Base-by-base conservation (phyloP, 1,140 invertebrate genomes). In the Acyrthosiphon pisum region DNA sequence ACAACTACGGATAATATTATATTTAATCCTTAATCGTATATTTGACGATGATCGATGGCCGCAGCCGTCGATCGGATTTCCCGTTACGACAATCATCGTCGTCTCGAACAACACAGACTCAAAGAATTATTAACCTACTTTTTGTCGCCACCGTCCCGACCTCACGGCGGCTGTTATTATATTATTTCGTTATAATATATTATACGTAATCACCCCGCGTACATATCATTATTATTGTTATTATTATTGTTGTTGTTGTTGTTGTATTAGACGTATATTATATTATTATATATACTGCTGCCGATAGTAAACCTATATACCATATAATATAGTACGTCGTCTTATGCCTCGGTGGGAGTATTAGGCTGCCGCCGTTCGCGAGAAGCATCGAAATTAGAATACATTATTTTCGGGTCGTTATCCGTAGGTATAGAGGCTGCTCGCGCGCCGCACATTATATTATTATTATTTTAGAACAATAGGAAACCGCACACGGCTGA, bases 391-490 rank as follows among this genome's bases (percentile, higher is more conserved):
- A 68, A 89, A 89, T 89, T 56, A 89, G n/a, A 89, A 53, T 87
- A 87, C 84, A 87, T 87, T 89, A 56, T 89, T 89, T 89, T 89
- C 50, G 48, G 88, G 20, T 56, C 22, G 48, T 89, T 89, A 89
- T 84, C 83, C 41, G 41, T 84, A 30, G 60, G 14, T n/a, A n/a
- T 76, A 35, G 60, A n/a, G 18, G 26, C 56, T 60, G 56, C 56
- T 30, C 4, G 23, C 41, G 41, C 41, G 46, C 86, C n/a, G 86
- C 46, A 35, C 41, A 91, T 91, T 91, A 53, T 76, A 91, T 91
- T 44, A 44, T 76, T 91, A 76, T 60, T 91, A 81, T 83, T 48
- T 92, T 92, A 92, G 91, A 92, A 92, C 91, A 92, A 92, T 92
- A 48, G 76, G 20, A 83, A 92, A 92, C 76, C 68, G 76, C 90